Percentiles rank a stretch among this genome's conserved stretches.
Evolutionary conservation across 2,113 vertebrate genomes (phyloP).

Genomic region (Microcebus ravelobensis): DNA sequence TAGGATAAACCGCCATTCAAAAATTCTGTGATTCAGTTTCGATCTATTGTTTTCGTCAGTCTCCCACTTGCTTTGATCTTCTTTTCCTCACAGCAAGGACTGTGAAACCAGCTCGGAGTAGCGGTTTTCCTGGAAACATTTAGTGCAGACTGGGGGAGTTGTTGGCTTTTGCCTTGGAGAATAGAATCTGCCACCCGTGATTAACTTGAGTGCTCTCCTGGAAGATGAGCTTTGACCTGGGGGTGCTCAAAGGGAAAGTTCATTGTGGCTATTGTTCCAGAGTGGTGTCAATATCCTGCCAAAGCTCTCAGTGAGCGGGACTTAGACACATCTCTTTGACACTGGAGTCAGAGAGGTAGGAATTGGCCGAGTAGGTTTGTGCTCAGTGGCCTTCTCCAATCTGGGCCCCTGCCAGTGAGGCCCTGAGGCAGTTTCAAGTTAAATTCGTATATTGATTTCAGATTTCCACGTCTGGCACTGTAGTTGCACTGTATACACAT

Average conservation of each 20-base stretch:
- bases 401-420: neutral
- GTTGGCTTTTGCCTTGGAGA: neutral
- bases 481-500: neutral
- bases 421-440: neutral
- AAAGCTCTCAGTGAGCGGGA: neutral
- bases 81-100: neutral
- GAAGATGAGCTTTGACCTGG: neutral
- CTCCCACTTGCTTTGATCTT: neutral
- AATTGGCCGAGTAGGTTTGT: neutral
- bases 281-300: neutral
- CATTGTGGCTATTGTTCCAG: neutral
- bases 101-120: neutral
- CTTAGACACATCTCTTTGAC: neutral
- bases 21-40: neutral
- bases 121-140: neutral
- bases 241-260: neutral
- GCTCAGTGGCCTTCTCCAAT: neutral
- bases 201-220: neutral
- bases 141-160: neutral
- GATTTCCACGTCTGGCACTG: neutral
- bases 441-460: neutral
- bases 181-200: neutral
- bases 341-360: neutral
- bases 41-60: neutral
- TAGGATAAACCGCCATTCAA: neutral